A percentile compares a stretch with the other conserved stretches of the same genome.
These are phyloP conservation scores for Martes flavigula DNA, from an alignment of 2,797 vertebrate genomes.

Conservation along the genomic window DNA sequence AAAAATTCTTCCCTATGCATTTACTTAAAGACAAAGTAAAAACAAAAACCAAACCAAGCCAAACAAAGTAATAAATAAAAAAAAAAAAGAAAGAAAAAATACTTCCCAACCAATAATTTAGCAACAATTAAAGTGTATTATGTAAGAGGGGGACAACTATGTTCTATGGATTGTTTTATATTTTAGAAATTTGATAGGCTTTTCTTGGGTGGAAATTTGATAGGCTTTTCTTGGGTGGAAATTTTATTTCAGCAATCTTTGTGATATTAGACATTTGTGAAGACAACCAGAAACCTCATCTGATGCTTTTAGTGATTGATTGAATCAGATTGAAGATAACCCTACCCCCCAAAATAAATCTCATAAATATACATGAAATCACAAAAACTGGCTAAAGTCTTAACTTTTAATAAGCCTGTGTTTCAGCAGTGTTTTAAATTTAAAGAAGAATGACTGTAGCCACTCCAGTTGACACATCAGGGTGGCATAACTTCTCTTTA, in stretches of 20 bases:
- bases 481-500: background rate
- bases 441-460: background rate
- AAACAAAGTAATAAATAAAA: background rate
- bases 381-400: background rate
- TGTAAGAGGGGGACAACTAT: conserved; percentile 52
- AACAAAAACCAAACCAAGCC: background rate
- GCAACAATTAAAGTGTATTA: conserved; percentile 5
- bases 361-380: conserved; percentile 61
- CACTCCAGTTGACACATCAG: background rate
- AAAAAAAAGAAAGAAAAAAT: background rate
- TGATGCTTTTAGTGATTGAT: conserved; percentile 38
- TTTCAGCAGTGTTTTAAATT: conserved; percentile 41
- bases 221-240: background rate
- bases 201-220: background rate
- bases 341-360: background rate
- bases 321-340: conserved; percentile 56
- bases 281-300: conserved; percentile 33
- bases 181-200: background rate
- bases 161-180: conserved; percentile 60
- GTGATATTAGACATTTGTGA: conserved; percentile 10
- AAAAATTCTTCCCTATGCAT: conserved; percentile 43
- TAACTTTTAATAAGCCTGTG: conserved; percentile 37
- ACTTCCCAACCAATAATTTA: background rate
- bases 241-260: conserved; percentile 38
- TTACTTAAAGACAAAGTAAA: conserved; percentile 29